Evolutionary conservation across 64 coral and sea anemone species (phyloP), one percentile per base, ranked within the genome.

Genomic region (Montipora capricornis): DNA sequence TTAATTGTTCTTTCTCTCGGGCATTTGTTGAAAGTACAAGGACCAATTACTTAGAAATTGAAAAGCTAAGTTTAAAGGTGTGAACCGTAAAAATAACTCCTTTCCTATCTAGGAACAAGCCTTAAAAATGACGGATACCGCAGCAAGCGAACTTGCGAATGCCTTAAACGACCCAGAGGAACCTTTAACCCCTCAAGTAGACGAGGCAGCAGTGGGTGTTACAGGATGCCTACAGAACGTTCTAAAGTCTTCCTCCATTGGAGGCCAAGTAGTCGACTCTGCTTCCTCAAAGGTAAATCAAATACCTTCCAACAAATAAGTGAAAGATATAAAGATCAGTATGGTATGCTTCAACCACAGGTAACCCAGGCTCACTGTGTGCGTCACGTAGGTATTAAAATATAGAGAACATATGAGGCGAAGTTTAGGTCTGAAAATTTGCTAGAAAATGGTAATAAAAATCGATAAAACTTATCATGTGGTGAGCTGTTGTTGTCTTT

Each of bases 181-280:
- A 64, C 82, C 82, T 17, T 86, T 86, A 20, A 68, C 45, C n/a
- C 44, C 82, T 6, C 44, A 12, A 49, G 2, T 86, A 11, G 82
- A 69, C 4, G 15, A 86, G 22, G 47, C 64, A 50, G 82, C 82
- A 1, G 45, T 26, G 17, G 47, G 82, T 51, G 82, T 73, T n/a
- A 70, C 82, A 86, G 47, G 45, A 13, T 73, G 62, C 9, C 62
- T 86, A 2, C 47, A 45, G 17, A 86, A 86, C n/a, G 82, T 86
- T 71, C 66, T 86, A 11, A 44, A 71, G 45, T 71, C 46, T 5
- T 45, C 62, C 10, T 68, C 62, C 8, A 15, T 14, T 64, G 14
- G 10, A 64, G 66, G 46, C 4, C 45, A 68, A 22, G 44, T 16
- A 26, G 11, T 76, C 11, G 74, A 45, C 11, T 44, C 74, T 45